Evolutionary conservation across 2,797 vertebrate genomes (phyloP), one percentile per base, ranked within the genome.

Genomic region (Hipposideros larvatus): DNA sequence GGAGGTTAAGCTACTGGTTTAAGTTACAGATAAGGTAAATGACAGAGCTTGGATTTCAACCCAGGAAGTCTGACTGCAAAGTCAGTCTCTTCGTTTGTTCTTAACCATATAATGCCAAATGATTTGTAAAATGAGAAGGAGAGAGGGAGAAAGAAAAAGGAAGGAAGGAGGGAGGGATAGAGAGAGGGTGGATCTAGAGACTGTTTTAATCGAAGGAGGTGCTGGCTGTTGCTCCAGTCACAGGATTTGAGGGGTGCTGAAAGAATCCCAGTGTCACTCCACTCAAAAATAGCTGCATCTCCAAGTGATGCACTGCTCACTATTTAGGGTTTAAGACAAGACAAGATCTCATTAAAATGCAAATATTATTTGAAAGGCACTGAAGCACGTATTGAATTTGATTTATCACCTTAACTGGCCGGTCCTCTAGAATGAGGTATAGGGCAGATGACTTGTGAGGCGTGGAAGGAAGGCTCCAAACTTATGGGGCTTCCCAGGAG

Each of bases 281-380:
- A 31, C 15, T 65, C 21, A 51, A 61, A 91, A 59, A 53, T 37
- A 28, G 74, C 48, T 70, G 16, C 5, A 7, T 28, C 63, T 6
- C 7, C 4, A 79, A 87, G 41, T 43, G 77, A 93, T 41, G 78
- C 57, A 13, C 31, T 41, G 59, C 15, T 95, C 61, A 41, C 63
- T 78, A 41, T 55, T 68, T 26, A 73, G 66, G 7, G 13, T 37
- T 71, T 53, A 74, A 91, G 65, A 59, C 53, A 61, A 94, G 48
- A 91, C 92, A 90, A 75, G 28, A 55, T 43, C 48, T 70, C 53
- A 94, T 70, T 93, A 87, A 88, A 68, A 92, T 88, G 28, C 18
- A 96, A 88, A 61, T 90, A 80, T n/a, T 48, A 77, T 70, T 65
- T 74, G 53, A 82, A 80, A 78, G 59, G 59, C 90, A 90, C 48